A percentile compares a stretch with the other conserved stretches of the same genome.
Evolutionary conservation across 2,888 invertebrate species (phyloP).

Genomic region (Ptycholaimellus sp.): DNA sequence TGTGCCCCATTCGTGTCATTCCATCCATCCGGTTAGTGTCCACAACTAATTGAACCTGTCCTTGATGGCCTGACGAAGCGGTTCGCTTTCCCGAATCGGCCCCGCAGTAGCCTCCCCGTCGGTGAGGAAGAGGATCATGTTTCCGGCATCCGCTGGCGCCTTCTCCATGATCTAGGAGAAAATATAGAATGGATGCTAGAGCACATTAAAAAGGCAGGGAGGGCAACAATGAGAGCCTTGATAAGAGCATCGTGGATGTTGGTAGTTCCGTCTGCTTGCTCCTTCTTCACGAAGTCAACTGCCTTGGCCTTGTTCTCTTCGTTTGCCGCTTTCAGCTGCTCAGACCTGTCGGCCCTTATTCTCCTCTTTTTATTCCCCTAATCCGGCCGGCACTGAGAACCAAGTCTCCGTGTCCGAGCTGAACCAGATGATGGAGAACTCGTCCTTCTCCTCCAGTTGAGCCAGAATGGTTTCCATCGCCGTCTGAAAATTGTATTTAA

Average conservation of each 20-base stretch:
- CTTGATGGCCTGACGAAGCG: too few species aligned
- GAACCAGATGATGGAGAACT: slow-evolving; percentile 45
- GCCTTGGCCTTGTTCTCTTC: slow-evolving; percentile 26
- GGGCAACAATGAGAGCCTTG: slow-evolving; percentile 28
- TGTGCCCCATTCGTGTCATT: too few species aligned
- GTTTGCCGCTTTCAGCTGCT: slow-evolving; percentile 1
- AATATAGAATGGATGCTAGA: too few species aligned
- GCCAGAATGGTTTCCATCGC: slow-evolving; percentile 44
- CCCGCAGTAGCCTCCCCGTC: slow-evolving; percentile 29
- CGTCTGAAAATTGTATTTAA: slow-evolving; percentile 24
- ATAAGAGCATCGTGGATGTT: slow-evolving; percentile 43
- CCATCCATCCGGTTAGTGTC: too few species aligned
- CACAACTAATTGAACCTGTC: too few species aligned
- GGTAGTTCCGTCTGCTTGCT: slow-evolving; percentile 40
- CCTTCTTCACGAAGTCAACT: slow-evolving; percentile 35
- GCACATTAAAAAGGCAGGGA: too few species aligned
- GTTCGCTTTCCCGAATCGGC: too few species aligned
- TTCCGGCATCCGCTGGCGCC: too few species aligned
- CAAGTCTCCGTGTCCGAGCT: slow-evolving; percentile 13
- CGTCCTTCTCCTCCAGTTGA: slow-evolving; percentile 39
- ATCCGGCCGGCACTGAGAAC: not conserved
- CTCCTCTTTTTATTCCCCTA: not conserved
- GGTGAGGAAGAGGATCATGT: slow-evolving; percentile 29
- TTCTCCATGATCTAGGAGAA: too few species aligned
- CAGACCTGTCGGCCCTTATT: not conserved